Percentiles rank a stretch among this genome's conserved stretches.
These are phyloP conservation scores for Platysteira castanea DNA, from an alignment of 2,113 vertebrate species.

Conservation along the genomic window DNA sequence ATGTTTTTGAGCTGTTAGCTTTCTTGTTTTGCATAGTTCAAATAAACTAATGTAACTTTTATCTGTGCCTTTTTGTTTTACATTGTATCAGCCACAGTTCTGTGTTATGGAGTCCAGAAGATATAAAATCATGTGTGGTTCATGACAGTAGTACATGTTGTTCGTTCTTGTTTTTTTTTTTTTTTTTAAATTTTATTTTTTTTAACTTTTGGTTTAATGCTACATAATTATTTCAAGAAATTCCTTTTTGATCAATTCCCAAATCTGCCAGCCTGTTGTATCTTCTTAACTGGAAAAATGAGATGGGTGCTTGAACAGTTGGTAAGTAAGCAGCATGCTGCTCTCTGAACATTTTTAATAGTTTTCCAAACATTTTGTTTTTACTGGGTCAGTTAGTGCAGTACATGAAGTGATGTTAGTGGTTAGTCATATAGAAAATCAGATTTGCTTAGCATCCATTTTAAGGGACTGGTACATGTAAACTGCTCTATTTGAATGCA, in stretches of 20 bases:
- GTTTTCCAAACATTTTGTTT: slow-evolving; percentile 67
- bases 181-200: background rate
- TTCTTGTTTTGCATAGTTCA: slow-evolving; percentile 63
- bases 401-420: slow-evolving; percentile 34
- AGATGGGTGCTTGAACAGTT: slow-evolving; percentile 77
- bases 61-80: slow-evolving; percentile 64
- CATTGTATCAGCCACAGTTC: slow-evolving; percentile 68
- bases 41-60: slow-evolving; percentile 74
- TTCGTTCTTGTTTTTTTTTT: slow-evolving; percentile 43
- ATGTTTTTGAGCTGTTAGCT: slow-evolving; percentile 60
- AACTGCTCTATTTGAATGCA: slow-evolving; percentile 57
- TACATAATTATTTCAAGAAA: slow-evolving; percentile 76
- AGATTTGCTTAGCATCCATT: slow-evolving; percentile 56
- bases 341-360: slow-evolving; percentile 71
- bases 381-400: slow-evolving; percentile 41
- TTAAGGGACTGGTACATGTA: slow-evolving; percentile 37
- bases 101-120: slow-evolving; percentile 70
- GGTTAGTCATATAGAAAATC: background rate
- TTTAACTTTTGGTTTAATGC: slow-evolving; percentile 66
- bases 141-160: slow-evolving; percentile 71
- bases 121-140: slow-evolving; percentile 75
- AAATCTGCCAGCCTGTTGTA: slow-evolving; percentile 81
- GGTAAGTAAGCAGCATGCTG: slow-evolving; percentile 80
- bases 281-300: slow-evolving; percentile 81
- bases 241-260: slow-evolving; percentile 79